Evolutionary conservation across 2,888 invertebrate genomes (phyloP).

Genomic region (Pachydiplax longipennis): DNA sequence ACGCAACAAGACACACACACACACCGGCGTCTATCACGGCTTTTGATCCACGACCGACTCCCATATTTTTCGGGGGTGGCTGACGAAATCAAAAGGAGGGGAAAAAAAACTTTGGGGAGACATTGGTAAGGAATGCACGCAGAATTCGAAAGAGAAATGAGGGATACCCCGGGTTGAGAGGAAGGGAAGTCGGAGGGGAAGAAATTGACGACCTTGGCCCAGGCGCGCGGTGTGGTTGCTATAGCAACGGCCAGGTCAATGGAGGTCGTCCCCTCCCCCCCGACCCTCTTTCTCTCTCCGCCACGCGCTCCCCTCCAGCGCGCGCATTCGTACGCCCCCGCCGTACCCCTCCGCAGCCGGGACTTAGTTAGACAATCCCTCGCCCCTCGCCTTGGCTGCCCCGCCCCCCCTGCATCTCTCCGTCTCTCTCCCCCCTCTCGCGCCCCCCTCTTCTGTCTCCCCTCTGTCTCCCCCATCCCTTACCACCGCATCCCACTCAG

Average conservation of each 20-base stretch:
- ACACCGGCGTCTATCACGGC: no score
- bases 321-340: not conserved
- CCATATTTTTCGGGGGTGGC: no score
- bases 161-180: not conserved
- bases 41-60: no score
- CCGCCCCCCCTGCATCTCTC: not conserved
- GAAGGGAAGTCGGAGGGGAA: not conserved
- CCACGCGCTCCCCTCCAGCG: not conserved
- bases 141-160: not conserved
- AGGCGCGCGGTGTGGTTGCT: conserved; percentile 38
- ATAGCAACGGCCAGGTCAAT: conserved; percentile 40
- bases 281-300: not conserved
- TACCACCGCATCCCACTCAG: not conserved
- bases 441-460: not conserved
- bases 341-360: not conserved
- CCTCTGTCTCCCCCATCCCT: not conserved
- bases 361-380: conserved; percentile 38
- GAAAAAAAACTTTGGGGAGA: not conserved
- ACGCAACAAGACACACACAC: no score
- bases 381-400: not conserved
- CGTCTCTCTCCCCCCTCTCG: not conserved
- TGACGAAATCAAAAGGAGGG: no score
- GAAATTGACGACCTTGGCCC: conserved; percentile 43
- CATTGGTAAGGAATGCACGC: not conserved
- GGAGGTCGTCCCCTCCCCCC: conserved; percentile 3